Conservation (phyloP, 2,113 vertebrate genomes). For the Tamias sibiricus region DNA sequence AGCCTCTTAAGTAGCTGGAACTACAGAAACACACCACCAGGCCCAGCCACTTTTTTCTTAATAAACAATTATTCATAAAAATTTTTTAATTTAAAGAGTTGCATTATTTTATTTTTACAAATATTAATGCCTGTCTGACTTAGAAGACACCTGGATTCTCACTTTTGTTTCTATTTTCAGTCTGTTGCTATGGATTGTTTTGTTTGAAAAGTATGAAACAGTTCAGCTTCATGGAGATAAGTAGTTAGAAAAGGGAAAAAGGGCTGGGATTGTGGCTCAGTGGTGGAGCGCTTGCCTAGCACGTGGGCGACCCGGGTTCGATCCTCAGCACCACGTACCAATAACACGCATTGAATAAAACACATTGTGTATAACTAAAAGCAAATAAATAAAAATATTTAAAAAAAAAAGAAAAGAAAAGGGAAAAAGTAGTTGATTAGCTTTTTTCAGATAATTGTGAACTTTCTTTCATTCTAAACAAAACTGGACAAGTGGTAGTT, state of each 20-base stretch:
- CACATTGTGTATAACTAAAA: too few species aligned
- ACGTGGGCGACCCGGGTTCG: too few species aligned
- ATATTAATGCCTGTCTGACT: not conserved
- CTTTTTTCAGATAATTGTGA: conserved; percentile 1
- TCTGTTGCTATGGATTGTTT: not conserved
- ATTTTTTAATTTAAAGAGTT: not conserved
- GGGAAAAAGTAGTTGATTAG: not conserved
- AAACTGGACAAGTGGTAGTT: conserved; percentile 43
- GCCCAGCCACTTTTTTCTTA: not conserved
- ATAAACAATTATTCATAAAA: not conserved
- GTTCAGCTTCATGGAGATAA: not conserved
- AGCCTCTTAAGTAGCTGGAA: too few species aligned
- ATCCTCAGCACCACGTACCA: too few species aligned
- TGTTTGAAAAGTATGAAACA: too few species aligned
- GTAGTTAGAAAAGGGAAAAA: not conserved
- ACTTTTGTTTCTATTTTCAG: not conserved
- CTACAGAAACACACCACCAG: not conserved
- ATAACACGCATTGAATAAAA: too few species aligned
- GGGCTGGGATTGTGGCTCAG: too few species aligned
- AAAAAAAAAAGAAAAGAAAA: too few species aligned
- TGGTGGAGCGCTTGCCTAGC: too few species aligned
- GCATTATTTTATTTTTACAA: not conserved
- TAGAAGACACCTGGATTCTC: conserved; percentile 24
- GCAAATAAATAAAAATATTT: too few species aligned
- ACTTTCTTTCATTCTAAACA: not conserved